Evolutionary conservation across 2,797 vertebrate species (phyloP).

Genomic region (Rhincodon typus): DNA sequence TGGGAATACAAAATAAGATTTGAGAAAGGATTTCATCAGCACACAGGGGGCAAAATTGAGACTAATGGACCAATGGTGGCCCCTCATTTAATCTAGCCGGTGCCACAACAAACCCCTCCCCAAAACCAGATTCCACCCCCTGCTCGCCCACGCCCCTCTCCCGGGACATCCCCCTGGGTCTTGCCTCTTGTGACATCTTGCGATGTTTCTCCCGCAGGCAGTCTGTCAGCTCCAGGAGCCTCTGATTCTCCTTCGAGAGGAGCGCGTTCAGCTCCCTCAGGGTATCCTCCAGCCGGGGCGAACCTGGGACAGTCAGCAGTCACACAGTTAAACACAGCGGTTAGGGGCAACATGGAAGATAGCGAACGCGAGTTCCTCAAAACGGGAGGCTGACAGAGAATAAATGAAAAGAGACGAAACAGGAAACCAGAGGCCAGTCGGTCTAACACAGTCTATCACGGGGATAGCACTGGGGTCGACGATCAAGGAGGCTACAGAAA

Average conservation of each 20-base stretch:
- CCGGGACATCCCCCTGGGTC: background rate
- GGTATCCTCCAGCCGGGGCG: slow-evolving; percentile 58
- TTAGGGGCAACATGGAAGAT: too few relatives aligned
- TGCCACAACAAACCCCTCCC: too few relatives aligned
- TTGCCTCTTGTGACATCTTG: slow-evolving; percentile 89
- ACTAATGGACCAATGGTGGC: background rate
- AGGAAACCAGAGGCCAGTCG: too few relatives aligned
- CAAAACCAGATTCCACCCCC: too few relatives aligned
- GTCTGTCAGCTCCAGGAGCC: slow-evolving; percentile 77
- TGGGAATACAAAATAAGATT: too few relatives aligned
- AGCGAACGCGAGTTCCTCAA: too few relatives aligned
- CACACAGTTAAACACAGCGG: background rate
- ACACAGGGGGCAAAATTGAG: background rate
- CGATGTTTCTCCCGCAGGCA: slow-evolving; percentile 82
- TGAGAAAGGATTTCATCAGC: background rate
- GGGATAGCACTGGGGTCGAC: too few relatives aligned
- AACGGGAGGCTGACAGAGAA: too few relatives aligned
- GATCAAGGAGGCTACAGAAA: too few relatives aligned
- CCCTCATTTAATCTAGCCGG: too few relatives aligned
- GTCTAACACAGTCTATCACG: too few relatives aligned
- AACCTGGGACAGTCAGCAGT: background rate
- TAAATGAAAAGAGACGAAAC: too few relatives aligned
- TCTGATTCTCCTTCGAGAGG: slow-evolving; percentile 73
- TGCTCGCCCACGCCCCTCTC: background rate
- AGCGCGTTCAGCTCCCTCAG: slow-evolving; percentile 69